phyloP scores from a whole-genome alignment of 2,888 invertebrate species.

The Congeria kusceri region DNA sequence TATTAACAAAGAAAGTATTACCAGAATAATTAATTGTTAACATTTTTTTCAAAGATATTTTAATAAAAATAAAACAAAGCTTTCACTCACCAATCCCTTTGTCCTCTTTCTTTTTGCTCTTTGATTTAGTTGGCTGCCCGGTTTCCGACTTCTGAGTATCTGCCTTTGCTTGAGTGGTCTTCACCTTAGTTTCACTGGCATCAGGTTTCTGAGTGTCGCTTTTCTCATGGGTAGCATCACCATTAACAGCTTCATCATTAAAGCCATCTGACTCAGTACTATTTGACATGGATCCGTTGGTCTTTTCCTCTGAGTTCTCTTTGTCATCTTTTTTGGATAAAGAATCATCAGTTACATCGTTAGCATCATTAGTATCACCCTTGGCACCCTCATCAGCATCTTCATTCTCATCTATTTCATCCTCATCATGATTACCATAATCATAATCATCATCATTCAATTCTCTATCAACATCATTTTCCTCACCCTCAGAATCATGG shows the following conservation, averaged over 20 bases:
- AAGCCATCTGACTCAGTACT: constrained; percentile 68
- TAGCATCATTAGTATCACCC: constrained; percentile 12
- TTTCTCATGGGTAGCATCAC: constrained; percentile 1
- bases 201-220: constrained; percentile 37
- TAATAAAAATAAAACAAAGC: not conserved
- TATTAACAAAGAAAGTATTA: too few species aligned
- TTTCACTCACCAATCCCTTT: constrained; percentile 78
- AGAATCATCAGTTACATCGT: constrained; percentile 16
- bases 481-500: constrained; percentile 14
- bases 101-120: constrained; percentile 80
- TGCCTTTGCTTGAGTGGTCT: constrained; percentile 13
- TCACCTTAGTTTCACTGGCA: constrained; percentile 11
- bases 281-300: constrained; percentile 59
- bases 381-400: constrained; percentile 16
- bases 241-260: constrained; percentile 41
- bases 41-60: constrained; percentile 7
- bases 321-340: constrained; percentile 14
- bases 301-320: not conserved
- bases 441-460: constrained; percentile 30
- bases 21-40: not conserved
- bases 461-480: not conserved
- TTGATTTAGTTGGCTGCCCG: constrained; percentile 56
- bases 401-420: constrained; percentile 20
- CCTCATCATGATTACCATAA: constrained; percentile 18
- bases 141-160: constrained; percentile 52